Evolutionary conservation across 2,113 vertebrate species (phyloP).

Genomic region (crab-eating macaque (Macaca fascicularis)): T2T-MFA8v1.1 NC_088376.1:18778501-18779000

Average conservation of each 20-base stretch:
- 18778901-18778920: neutral
- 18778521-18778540: fast-evolving
- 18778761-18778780: neutral
- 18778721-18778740: neutral
- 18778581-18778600: neutral
- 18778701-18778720: too few species aligned
- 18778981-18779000: neutral
- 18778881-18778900: neutral
- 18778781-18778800: neutral
- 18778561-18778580: too few species aligned
- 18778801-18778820: neutral
- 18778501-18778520: neutral
- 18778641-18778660: neutral
- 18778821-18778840: neutral
- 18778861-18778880: neutral
- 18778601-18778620: neutral
- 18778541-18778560: fast-evolving
- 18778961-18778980: neutral
- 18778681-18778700: too few species aligned
- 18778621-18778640: neutral
- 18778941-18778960: too few species aligned
- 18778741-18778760: neutral
- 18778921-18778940: neutral
- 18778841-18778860: neutral
- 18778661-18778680: neutral